Evolutionary conservation across 2,797 vertebrate species (phyloP).

Genomic region (Crax fasciolata): DNA sequence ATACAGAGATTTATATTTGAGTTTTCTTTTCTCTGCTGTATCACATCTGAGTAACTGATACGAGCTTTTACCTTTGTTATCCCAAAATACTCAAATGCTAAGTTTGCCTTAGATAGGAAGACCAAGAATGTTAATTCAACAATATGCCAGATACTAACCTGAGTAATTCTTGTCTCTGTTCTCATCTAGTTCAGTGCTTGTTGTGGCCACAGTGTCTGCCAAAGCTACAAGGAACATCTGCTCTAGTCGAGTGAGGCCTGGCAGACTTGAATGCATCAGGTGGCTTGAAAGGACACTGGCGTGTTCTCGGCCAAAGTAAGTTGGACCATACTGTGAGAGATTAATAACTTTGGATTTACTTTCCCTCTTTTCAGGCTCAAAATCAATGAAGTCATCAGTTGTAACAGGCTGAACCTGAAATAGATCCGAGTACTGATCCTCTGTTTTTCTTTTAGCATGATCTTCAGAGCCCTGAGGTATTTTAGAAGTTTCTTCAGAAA

Average conservation of each 20-base stretch:
- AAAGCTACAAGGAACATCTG: constrained; percentile 99
- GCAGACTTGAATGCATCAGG: constrained; percentile 98
- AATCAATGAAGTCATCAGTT: constrained; percentile 95
- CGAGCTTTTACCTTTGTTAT: not conserved
- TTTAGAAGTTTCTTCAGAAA: constrained; percentile 89
- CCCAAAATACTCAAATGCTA: not conserved
- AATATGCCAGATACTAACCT: constrained; percentile 82
- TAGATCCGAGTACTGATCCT: constrained; percentile 94
- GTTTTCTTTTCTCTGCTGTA: not conserved
- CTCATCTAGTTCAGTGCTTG: constrained; percentile 93
- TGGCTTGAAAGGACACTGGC: constrained; percentile 98
- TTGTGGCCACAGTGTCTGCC: constrained; percentile 96
- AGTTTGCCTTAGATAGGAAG: not conserved
- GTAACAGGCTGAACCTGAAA: constrained; percentile 93
- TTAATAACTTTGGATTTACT: constrained; percentile 96
- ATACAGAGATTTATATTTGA: not conserved
- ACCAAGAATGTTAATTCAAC: not conserved
- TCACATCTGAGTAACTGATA: not conserved
- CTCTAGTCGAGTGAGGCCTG: constrained; percentile 95
- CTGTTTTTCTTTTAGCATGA: constrained; percentile 83
- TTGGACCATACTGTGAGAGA: constrained; percentile 96
- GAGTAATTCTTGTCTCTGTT: constrained; percentile 92
- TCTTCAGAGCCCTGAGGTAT: constrained; percentile 84
- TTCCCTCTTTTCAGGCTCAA: constrained; percentile 94
- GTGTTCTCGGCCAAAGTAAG: constrained; percentile 96